Conservation (phyloP, 2,113 vertebrate genomes). For the Eonycteris spelaea region DNA sequence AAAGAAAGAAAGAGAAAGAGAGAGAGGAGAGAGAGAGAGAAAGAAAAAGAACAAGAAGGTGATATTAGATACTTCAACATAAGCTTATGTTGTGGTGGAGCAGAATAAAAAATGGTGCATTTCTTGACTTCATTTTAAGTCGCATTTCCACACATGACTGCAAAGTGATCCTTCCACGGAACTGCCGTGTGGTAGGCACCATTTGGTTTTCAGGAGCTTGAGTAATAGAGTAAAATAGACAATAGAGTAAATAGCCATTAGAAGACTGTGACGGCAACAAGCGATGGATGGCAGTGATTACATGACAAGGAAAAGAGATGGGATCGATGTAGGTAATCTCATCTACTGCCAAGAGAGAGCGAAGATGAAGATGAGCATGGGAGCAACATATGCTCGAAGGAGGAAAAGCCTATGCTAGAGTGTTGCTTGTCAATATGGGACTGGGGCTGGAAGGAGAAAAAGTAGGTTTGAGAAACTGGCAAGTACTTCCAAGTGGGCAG, state of each 20-base stretch:
- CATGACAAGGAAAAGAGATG: neutral
- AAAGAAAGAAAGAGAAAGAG: too few relatives aligned
- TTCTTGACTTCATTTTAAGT: constrained; percentile 24
- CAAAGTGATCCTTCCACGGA: neutral
- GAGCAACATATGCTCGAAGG: neutral
- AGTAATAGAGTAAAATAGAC: neutral
- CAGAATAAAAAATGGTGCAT: neutral
- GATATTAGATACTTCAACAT: constrained; percentile 17
- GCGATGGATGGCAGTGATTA: neutral
- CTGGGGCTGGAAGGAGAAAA: neutral
- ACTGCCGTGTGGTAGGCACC: neutral
- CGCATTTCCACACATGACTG: neutral
- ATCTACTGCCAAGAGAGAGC: neutral
- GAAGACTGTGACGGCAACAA: neutral
- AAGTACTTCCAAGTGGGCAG: neutral
- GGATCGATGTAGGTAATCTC: neutral
- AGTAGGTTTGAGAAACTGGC: neutral
- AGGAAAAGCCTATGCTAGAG: neutral
- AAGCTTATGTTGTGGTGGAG: neutral
- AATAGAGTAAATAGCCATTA: neutral
- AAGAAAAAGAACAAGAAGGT: neutral
- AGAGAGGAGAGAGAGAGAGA: too few relatives aligned
- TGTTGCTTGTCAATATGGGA: neutral
- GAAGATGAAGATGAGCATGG: neutral
- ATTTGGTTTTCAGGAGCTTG: neutral